phyloP scores from a whole-genome alignment of 2,113 vertebrate species.

The Echinops telfairi region DNA sequence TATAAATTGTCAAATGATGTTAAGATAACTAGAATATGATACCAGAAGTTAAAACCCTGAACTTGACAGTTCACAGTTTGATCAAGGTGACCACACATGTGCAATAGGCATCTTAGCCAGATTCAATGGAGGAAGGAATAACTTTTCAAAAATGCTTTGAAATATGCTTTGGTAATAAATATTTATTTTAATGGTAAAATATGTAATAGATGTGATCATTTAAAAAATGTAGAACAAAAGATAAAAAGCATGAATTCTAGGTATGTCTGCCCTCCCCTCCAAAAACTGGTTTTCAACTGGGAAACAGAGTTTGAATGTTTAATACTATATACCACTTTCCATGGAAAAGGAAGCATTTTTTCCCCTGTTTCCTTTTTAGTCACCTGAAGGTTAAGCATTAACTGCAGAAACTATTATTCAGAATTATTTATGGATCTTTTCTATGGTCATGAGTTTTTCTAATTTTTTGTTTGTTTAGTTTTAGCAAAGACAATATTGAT shows the following conservation, averaged over 20 bases:
- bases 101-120: background rate
- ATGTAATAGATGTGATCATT: constrained; percentile 26
- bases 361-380: constrained; percentile 35
- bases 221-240: constrained; percentile 9
- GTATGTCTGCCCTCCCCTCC: background rate
- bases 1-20: constrained; percentile 47
- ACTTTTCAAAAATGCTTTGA: background rate
- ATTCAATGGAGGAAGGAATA: background rate
- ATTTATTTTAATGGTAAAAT: constrained; percentile 57
- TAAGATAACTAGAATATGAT: constrained; percentile 11
- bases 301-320: constrained; percentile 18
- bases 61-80: constrained; percentile 25
- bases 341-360: background rate
- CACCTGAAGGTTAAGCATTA: constrained; percentile 35
- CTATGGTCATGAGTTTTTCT: too few species aligned
- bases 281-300: background rate
- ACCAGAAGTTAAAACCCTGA: background rate
- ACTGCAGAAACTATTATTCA: background rate
- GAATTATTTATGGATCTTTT: constrained; percentile 27
- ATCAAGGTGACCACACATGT: background rate
- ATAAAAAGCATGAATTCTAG: background rate
- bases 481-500: background rate
- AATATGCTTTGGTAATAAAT: constrained; percentile 39
- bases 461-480: too few species aligned
- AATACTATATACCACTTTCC: background rate